A percentile compares a stretch with the other conserved stretches of the same genome.
Evolutionary conservation across 2,888 invertebrate species (phyloP).

Genomic region (Plagodis dolabraria): DNA sequence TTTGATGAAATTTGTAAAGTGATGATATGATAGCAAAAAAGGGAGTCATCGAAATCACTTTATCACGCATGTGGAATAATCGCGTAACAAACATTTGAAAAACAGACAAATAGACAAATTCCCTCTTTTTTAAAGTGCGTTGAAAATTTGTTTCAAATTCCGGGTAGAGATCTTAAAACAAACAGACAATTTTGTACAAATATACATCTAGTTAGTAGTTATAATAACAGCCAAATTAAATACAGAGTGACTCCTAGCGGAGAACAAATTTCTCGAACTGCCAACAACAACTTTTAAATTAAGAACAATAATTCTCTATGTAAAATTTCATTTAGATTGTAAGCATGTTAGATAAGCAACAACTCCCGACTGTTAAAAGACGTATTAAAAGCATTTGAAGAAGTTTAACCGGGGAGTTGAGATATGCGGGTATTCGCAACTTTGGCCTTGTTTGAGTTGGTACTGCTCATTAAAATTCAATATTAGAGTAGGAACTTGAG

Average conservation of each 20-base stretch:
- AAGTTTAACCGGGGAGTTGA: constrained; percentile 42
- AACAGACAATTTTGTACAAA: constrained; percentile 16
- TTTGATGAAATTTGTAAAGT: no score
- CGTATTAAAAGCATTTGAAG: constrained; percentile 55
- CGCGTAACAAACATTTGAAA: no score
- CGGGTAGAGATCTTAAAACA: not conserved
- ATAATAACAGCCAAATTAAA: constrained; percentile 37
- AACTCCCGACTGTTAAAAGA: constrained; percentile 56
- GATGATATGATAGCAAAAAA: no score
- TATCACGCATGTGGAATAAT: no score
- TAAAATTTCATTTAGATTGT: constrained; percentile 56
- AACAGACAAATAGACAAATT: no score
- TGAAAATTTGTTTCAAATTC: constrained; percentile 17
- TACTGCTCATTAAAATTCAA: constrained; percentile 68
- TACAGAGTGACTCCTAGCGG: constrained; percentile 36
- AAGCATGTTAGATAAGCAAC: constrained; percentile 54
- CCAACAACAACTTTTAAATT: constrained; percentile 35
- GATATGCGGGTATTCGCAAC: constrained; percentile 50
- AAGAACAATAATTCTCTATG: constrained; percentile 38
- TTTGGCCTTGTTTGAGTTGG: constrained; percentile 56
- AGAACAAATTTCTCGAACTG: constrained; percentile 46
- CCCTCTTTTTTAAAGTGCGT: no score
- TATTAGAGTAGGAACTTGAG: constrained; percentile 50
- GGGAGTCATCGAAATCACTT: no score
- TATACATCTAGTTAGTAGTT: constrained; percentile 13